Conservation (phyloP, 2,888 invertebrate species). For the Pyrgus malvae region DNA sequence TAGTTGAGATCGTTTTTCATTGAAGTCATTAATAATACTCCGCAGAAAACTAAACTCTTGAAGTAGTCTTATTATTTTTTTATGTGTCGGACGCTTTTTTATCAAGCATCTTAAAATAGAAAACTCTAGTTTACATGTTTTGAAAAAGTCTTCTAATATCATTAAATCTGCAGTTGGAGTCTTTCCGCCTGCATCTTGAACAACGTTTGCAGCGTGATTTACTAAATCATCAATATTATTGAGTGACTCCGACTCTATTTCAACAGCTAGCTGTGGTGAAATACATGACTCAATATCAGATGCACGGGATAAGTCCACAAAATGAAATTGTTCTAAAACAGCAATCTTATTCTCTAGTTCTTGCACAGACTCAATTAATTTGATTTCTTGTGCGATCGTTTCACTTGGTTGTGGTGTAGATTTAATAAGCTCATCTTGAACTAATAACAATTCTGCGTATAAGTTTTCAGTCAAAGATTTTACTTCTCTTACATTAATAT, state of each 20-base stretch:
- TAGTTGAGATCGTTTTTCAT: conserved; percentile 43
- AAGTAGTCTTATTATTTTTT: conserved; percentile 61
- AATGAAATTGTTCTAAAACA: conserved; percentile 62
- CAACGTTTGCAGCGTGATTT: conserved; percentile 51
- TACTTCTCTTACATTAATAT: conserved; percentile 54
- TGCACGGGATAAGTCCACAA: conserved; percentile 56
- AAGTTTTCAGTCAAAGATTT: conserved; percentile 58
- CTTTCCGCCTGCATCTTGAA: conserved; percentile 51
- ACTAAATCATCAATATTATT: conserved; percentile 54
- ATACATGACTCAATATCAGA: conserved; percentile 52
- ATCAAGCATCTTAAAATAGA: conserved; percentile 55
- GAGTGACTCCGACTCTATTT: conserved; percentile 55
- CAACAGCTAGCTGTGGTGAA: conserved; percentile 49
- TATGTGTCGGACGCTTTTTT: conserved; percentile 54
- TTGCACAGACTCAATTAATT: conserved; percentile 57
- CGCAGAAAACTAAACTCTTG: conserved; percentile 59
- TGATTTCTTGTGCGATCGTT: conserved; percentile 52
- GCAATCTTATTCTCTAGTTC: conserved; percentile 65
- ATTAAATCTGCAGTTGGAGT: conserved; percentile 51
- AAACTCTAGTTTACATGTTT: conserved; percentile 59
- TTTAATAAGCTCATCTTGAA: conserved; percentile 62
- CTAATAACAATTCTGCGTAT: conserved; percentile 50
- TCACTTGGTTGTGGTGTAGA: conserved; percentile 48
- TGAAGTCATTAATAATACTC: conserved; percentile 51
- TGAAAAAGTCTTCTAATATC: conserved; percentile 60